Percentiles rank a stretch among this genome's conserved stretches.
Evolutionary conservation across 2,113 vertebrate species (phyloP).

Genomic region (Manacus vitellinus): DNA sequence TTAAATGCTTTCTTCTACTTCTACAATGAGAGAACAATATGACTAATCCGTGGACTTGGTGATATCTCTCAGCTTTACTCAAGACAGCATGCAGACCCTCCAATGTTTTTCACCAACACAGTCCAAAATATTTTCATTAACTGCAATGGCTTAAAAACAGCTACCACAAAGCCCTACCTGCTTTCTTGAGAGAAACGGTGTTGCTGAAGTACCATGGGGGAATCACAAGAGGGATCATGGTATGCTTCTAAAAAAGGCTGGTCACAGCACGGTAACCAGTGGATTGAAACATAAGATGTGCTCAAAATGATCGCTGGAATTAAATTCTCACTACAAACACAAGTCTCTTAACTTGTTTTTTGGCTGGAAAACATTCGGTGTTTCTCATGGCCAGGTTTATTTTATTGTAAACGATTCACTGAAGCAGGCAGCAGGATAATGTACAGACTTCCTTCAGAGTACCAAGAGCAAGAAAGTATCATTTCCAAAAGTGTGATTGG

Average conservation of each 20-base stretch:
- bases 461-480: background rate
- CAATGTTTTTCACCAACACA: background rate
- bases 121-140: background rate
- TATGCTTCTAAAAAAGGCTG: background rate
- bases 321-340: background rate
- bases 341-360: background rate
- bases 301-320: background rate
- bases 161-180: background rate
- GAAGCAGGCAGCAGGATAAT: background rate
- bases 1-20: background rate
- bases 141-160: background rate
- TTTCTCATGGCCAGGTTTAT: background rate
- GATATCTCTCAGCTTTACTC: background rate
- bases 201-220: background rate
- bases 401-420: background rate
- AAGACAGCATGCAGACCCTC: background rate
- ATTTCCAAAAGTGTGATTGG: background rate
- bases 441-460: background rate
- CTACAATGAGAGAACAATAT: background rate
- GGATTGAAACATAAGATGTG: background rate
- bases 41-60: background rate
- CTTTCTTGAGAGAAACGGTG: background rate
- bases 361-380: background rate
- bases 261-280: rapidly evolving
- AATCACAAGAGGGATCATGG: rapidly evolving